Percentiles rank a stretch among this genome's conserved stretches.
These are phyloP conservation scores for Acanthacorydalis orientalis DNA, from an alignment of 2,888 invertebrate genomes.

Conservation along the genomic window DNA sequence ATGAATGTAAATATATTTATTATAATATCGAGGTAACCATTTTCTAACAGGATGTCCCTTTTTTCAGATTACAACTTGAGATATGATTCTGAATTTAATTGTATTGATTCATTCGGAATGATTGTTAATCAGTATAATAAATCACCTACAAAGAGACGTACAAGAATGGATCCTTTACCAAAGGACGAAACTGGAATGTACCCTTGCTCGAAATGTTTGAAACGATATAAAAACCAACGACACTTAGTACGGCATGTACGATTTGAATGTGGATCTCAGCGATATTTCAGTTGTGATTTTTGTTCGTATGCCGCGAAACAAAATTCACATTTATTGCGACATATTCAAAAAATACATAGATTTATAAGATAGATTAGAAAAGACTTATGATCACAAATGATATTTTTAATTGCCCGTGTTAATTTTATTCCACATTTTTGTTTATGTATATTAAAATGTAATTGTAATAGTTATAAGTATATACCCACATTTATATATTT, in stretches of 20 bases:
- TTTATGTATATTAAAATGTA: too few species aligned
- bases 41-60: too few species aligned
- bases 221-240: conserved; percentile 18
- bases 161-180: too few species aligned
- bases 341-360: neutral
- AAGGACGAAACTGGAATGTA: neutral
- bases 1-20: too few species aligned
- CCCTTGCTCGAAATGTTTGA: conserved; percentile 13
- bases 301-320: conserved; percentile 15
- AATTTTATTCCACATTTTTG: neutral
- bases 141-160: too few species aligned
- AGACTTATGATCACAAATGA: neutral
- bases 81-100: too few species aligned
- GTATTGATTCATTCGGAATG: too few species aligned
- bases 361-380: neutral
- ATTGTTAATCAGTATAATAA: too few species aligned
- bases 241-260: conserved; percentile 22
- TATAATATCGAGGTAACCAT: too few species aligned
- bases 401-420: neutral
- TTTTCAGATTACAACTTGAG: too few species aligned
- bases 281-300: conserved; percentile 20
- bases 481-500: too few species aligned
- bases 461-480: too few species aligned
- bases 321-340: neutral
- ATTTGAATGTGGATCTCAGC: conserved; percentile 23